A percentile compares a stretch with the other conserved stretches of the same genome.
Evolutionary conservation across 2,888 invertebrate genomes (phyloP).

Genomic region (Podotricha telesiphe): DNA sequence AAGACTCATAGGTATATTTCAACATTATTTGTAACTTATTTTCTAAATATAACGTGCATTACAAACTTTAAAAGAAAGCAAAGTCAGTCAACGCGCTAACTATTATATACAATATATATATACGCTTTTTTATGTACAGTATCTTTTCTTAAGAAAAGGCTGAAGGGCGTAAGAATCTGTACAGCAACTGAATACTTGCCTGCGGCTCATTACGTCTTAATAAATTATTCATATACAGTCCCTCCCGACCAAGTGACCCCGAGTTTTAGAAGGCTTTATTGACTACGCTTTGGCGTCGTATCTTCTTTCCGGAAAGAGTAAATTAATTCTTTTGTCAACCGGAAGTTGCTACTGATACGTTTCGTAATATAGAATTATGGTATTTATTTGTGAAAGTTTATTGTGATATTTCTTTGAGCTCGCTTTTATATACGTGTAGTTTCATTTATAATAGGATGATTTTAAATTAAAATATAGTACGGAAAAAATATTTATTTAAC

Average conservation of each 20-base stretch:
- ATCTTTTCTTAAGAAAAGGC: conserved; percentile 33
- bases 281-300: conserved; percentile 38
- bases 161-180: conserved; percentile 53
- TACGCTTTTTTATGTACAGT: conserved; percentile 20
- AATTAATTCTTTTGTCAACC: conserved; percentile 26
- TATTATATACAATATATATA: conserved; percentile 10
- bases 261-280: conserved; percentile 35
- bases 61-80: conserved; percentile 2
- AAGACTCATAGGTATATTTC: too few relatives aligned
- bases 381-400: conserved; percentile 11
- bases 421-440: not conserved
- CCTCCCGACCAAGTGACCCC: conserved; percentile 47
- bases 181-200: conserved; percentile 65
- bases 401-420: not conserved
- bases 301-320: conserved; percentile 28
- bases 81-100: conserved; percentile 2
- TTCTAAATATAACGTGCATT: not conserved
- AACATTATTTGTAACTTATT: not conserved
- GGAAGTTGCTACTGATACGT: conserved; percentile 19
- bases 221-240: conserved; percentile 75
- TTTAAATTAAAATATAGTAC: too few relatives aligned
- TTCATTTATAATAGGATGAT: too few relatives aligned
- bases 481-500: too few relatives aligned
- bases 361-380: conserved; percentile 20
- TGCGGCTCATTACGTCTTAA: conserved; percentile 74